Conservation (phyloP, 2,888 invertebrate species). For the Pseudeuparius sepicola region DNA sequence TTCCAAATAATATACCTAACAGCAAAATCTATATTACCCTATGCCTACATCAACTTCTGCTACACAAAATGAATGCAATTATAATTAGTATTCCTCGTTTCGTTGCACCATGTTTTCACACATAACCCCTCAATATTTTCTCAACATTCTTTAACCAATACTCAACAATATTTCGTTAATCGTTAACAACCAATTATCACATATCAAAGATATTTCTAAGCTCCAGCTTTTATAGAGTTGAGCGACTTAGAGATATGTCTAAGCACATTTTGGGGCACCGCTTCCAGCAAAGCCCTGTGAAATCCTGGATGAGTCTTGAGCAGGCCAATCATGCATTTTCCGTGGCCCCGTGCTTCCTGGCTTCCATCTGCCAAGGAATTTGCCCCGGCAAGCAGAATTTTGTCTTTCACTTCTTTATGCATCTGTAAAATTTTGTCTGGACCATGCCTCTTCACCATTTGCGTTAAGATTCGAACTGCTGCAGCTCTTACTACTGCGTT, state of each 20-base stretch:
- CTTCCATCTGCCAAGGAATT: conserved; percentile 79
- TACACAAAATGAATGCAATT: too few relatives aligned
- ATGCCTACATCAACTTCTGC: too few relatives aligned
- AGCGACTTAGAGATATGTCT: conserved; percentile 78
- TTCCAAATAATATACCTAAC: too few relatives aligned
- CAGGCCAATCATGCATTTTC: conserved; percentile 64
- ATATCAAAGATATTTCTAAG: too few relatives aligned
- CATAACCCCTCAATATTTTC: too few relatives aligned
- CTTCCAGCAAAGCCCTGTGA: conserved; percentile 63
- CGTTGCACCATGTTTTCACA: too few relatives aligned
- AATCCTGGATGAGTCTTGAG: conserved; percentile 67
- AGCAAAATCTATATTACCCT: too few relatives aligned
- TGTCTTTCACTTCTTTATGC: conserved; percentile 67
- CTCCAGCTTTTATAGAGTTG: conserved; percentile 43
- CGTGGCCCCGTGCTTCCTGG: conserved; percentile 69
- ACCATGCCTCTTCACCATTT: conserved; percentile 62
- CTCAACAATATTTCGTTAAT: too few relatives aligned
- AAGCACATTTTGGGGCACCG: conserved; percentile 67
- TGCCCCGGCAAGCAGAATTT: conserved; percentile 65
- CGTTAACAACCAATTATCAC: too few relatives aligned
- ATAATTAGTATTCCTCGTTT: too few relatives aligned
- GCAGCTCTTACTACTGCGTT: conserved; percentile 81
- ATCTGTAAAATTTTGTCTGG: conserved; percentile 61
- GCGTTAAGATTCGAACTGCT: conserved; percentile 60
- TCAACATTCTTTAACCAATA: too few relatives aligned